Evolutionary conservation across 2,888 invertebrate species (phyloP), one percentile per base, ranked within the genome.

Genomic region (Pollenia angustigena): DNA sequence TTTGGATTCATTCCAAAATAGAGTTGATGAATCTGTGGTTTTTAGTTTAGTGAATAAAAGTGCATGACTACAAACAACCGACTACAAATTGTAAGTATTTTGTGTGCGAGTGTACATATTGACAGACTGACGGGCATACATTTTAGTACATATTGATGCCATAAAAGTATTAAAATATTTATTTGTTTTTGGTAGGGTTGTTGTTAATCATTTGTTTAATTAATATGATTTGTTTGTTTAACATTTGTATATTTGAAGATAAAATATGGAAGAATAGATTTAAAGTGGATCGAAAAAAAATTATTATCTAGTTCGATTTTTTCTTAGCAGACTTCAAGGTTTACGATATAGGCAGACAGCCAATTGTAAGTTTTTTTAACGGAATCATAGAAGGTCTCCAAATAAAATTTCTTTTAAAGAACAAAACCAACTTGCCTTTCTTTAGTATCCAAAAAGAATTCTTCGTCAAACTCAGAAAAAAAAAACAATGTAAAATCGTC

Each of bases 201-300:
- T 66, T 75, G 23, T 48, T 76, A 68, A 85, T 80, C 69, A 74
- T 74, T 85, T 85, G 68, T 85, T 82, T 62, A 82, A 82, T 82
- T 82, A 82, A 76, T 75, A 52, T 60, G 68, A 82, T 58, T 68
- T 64, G 66, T 66, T 50, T 18, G 1, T 18, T 32, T 32, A 60
- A 50, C 44, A 48, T 18, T 66, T 81, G 11, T 23, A 16, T 54
- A 16, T 54, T 54, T 16, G 42, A 75, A 69, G 11, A 46, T 71
- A 82, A 32, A 62, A 60, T 68, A 68, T 14, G n/a, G 40, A 69
- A 68, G 14, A 60, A 60, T 32, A 54, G 40, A 23, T 81, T 81
- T 2, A 50, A 66, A 74, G 64, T 71, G 62, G 32, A 64, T 7
- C 62, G 32, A 52, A 52, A 54, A 23, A 12, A 52, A 80, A 62